Evolutionary conservation across 2,797 vertebrate species (phyloP).

Genomic region (Rhinatrema bivittatum): DNA sequence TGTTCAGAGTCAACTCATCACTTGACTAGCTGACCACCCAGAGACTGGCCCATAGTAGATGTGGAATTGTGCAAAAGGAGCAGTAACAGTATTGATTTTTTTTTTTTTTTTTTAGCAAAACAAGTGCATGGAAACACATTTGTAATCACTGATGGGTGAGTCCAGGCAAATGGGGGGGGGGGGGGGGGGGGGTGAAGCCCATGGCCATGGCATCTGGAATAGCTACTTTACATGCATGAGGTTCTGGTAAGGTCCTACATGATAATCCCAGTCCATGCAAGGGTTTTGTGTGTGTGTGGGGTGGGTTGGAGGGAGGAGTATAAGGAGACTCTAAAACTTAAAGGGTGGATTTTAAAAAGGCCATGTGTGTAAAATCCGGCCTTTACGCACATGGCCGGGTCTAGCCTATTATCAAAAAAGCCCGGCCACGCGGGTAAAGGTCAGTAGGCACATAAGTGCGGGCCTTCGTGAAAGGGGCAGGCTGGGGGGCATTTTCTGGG

Average conservation of each 20-base stretch:
- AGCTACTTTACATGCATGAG: background rate
- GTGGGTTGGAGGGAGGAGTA: no score
- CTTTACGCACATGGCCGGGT: no score
- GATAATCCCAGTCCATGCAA: no score
- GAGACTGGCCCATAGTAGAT: conserved; percentile 27
- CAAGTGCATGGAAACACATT: conserved; percentile 1
- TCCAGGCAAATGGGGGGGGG: background rate
- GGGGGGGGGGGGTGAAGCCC: background rate
- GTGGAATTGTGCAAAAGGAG: conserved; percentile 7
- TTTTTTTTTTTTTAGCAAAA: conserved; percentile 9
- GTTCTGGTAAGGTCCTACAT: background rate
- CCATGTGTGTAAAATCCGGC: no score
- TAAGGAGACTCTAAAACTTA: no score
- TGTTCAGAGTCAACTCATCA: background rate
- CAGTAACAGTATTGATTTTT: conserved; percentile 9
- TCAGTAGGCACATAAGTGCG: no score
- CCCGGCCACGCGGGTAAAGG: no score
- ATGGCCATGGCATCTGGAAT: background rate
- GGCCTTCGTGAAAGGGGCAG: no score
- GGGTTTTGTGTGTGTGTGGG: no score
- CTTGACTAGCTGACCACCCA: conserved; percentile 40
- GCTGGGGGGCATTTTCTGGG: no score
- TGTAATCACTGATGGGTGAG: background rate
- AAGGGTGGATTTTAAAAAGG: no score
- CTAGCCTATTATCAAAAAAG: no score